Evolutionary conservation across 2,113 vertebrate species (phyloP), one percentile per base, ranked within the genome.

Genomic region (Theristicus caerulescens): DNA sequence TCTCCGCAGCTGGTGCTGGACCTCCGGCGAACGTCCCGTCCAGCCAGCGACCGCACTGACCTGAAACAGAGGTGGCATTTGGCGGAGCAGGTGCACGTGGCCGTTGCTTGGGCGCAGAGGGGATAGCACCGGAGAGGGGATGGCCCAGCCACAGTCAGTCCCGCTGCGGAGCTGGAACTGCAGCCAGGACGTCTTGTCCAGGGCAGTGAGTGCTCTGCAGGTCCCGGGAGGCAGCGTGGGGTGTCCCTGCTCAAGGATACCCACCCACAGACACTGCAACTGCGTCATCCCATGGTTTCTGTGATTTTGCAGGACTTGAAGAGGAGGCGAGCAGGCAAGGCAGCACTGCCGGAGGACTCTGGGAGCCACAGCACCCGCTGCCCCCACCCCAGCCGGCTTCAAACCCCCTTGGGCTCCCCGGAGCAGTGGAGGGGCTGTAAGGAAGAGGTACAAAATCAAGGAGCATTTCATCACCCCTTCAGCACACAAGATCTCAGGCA

Each of bases 151-250:
- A 16, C 65, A 58, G 57, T 21, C 1, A 0, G 26, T 46, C 13
- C 54, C 1, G 1, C 32, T 34, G 90, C 0, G 0, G 32, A 9
- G 52, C 3, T 2, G 59, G 38, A 36, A 16, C 36, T 0, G 8
- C 62, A 16, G 62, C 31, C 47, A 10, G 61, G 52, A 11, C 2
- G 1, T 6, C 46, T 9, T 7, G 8, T 2, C 38, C 54, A 8
- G 72, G 27, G 29, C 38, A 47, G 4, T 0, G 6, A 49, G 76
- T 3, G 29, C 24, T 86, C 76, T 46, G 8, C 49, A 46, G 61
- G 20, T 12, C 22, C 1, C 4, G 16, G 29, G 15, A n/a, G 42
- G 55, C 16, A 61, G 44, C 0, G 0, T 1, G 7, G 40, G 34
- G 15, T n/a, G 38, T 19, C 38, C 16, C 44, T 2, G 4, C 25